phyloP scores from a whole-genome alignment of 2,888 invertebrate genomes.

The Parelbella ahira region DNA sequence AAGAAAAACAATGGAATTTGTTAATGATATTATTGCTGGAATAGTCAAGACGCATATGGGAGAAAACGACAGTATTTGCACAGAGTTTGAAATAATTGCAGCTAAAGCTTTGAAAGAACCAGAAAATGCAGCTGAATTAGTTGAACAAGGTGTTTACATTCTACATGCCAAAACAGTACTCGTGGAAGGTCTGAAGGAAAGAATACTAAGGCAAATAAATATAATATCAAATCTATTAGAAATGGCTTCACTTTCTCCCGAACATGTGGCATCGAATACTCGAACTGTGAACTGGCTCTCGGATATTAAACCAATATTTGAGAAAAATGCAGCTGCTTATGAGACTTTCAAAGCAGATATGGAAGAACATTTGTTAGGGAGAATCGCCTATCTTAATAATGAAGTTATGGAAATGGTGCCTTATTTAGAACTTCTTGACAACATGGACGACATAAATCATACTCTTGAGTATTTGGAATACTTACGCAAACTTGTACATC shows the following conservation, averaged over 20 bases:
- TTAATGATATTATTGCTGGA: constrained; percentile 82
- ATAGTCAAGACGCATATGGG: constrained; percentile 83
- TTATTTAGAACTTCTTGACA: constrained; percentile 87
- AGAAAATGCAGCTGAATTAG: constrained; percentile 88
- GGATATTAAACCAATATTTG: constrained; percentile 89
- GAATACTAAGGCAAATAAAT: constrained; percentile 84
- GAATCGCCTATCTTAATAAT: constrained; percentile 84
- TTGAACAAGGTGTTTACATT: constrained; percentile 90
- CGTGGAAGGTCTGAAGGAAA: constrained; percentile 84
- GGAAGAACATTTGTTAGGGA: constrained; percentile 88
- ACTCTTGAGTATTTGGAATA: constrained; percentile 90
- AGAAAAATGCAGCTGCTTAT: constrained; percentile 87
- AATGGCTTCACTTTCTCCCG: constrained; percentile 85
- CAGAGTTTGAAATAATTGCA: constrained; percentile 86
- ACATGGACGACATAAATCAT: constrained; percentile 90
- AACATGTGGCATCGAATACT: constrained; percentile 90
- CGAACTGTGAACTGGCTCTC: constrained; percentile 91
- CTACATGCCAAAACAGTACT: constrained; percentile 87
- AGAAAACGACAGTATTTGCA: constrained; percentile 85
- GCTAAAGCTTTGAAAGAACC: constrained; percentile 86
- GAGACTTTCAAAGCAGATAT: constrained; percentile 91
- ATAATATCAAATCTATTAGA: constrained; percentile 87
- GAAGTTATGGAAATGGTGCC: constrained; percentile 87
- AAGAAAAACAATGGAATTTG: constrained; percentile 77
- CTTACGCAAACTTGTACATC: constrained; percentile 86